Conservation (phyloP, 2,888 invertebrate genomes). For the Dynastes tityus region DNA sequence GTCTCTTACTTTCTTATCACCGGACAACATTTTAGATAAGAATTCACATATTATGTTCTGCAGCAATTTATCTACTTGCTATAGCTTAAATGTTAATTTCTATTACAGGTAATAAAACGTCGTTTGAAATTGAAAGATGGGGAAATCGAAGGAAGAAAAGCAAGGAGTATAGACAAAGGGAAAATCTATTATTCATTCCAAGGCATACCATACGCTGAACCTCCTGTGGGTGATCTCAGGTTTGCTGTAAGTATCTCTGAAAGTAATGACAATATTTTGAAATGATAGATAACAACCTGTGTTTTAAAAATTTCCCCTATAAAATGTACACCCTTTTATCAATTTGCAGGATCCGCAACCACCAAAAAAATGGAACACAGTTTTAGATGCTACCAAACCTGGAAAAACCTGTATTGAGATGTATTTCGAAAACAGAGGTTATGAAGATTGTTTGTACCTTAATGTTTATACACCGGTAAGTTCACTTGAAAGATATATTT, state of each 20-base stretch:
- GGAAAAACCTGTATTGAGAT: slow-evolving; percentile 40
- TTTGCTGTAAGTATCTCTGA: slow-evolving; percentile 46
- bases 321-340: too few species aligned
- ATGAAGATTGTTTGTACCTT: slow-evolving; percentile 45
- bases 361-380: slow-evolving; percentile 21
- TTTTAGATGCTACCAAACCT: slow-evolving; percentile 41
- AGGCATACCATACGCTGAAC: slow-evolving; percentile 50
- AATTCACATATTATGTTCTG: too few species aligned
- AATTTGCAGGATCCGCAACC: slow-evolving; percentile 46
- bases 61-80: too few species aligned
- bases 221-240: slow-evolving; percentile 48
- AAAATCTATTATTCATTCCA: slow-evolving; percentile 47
- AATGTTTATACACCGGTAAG: slow-evolving; percentile 44
- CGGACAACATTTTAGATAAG: too few species aligned
- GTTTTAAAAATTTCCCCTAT: not conserved
- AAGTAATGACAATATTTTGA: too few species aligned
- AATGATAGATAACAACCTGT: too few species aligned
- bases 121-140: slow-evolving; percentile 43
- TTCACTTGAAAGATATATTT: too few species aligned
- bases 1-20: too few species aligned
- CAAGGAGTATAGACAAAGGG: slow-evolving; percentile 37
- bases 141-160: slow-evolving; percentile 33
- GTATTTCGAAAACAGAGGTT: slow-evolving; percentile 20
- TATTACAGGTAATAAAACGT: not conserved
- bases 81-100: too few species aligned